Evolutionary conservation across 1,140 invertebrate genomes (phyloP).

Genomic region (Geopemphigus sp.): DNA sequence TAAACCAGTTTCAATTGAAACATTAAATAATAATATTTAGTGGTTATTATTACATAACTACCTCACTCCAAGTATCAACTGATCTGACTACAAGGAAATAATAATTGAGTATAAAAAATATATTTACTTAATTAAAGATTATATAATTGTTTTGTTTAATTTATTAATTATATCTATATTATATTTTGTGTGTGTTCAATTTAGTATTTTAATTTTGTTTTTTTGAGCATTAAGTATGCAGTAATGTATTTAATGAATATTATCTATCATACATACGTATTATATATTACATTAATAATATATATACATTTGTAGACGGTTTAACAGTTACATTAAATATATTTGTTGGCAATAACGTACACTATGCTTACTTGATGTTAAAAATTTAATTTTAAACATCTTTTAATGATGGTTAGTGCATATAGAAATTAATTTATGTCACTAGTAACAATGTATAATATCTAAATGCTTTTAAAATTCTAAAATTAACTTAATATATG

Average conservation of each 20-base stretch:
- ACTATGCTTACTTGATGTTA: not conserved
- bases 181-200: conserved; percentile 24
- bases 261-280: not conserved
- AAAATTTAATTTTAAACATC: not conserved
- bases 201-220: conserved; percentile 10
- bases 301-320: not conserved
- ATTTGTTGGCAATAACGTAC: not conserved
- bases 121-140: conserved; percentile 13
- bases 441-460: not conserved
- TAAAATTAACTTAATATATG: too few species aligned
- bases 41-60: conserved; percentile 12
- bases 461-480: not conserved
- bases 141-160: conserved; percentile 8
- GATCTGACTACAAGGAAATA: conserved; percentile 37
- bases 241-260: conserved; percentile 10
- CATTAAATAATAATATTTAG: conserved; percentile 36
- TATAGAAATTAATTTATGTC: not conserved
- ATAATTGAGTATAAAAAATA: conserved; percentile 45
- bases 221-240: conserved; percentile 1
- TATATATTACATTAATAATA: not conserved
- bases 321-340: not conserved
- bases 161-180: conserved; percentile 5
- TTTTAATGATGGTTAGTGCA: not conserved
- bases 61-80: conserved; percentile 48
- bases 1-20: conserved; percentile 34